Conservation (phyloP, 2,888 invertebrate genomes). For the Hybos culiciformis region DNA sequence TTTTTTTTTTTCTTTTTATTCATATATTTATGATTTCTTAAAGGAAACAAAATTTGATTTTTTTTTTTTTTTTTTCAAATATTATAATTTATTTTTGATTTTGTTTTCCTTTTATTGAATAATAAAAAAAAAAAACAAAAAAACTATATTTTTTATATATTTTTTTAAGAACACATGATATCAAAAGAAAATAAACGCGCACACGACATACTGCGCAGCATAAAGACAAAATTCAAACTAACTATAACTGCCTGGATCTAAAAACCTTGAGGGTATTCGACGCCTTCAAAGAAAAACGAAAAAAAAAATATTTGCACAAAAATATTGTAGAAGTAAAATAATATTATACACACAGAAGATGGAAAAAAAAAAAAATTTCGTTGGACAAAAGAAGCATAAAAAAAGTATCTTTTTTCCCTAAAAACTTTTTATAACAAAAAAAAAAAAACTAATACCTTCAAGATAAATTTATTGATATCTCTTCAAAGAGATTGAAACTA, state of each 20-base stretch:
- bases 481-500: too few relatives aligned
- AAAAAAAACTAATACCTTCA: too few relatives aligned
- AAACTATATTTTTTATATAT: neutral
- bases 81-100: neutral
- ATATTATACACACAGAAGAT: neutral
- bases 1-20: too few relatives aligned
- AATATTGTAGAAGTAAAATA: neutral
- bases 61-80: neutral
- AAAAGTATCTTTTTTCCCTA: too few relatives aligned
- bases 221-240: constrained; percentile 22
- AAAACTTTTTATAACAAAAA: too few relatives aligned
- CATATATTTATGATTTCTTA: too few relatives aligned
- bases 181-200: constrained; percentile 16
- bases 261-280: constrained; percentile 34
- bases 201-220: constrained; percentile 22
- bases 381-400: too few relatives aligned
- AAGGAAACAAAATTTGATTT: too few relatives aligned
- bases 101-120: neutral
- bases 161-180: neutral
- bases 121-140: neutral
- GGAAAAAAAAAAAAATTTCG: too few relatives aligned
- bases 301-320: neutral
- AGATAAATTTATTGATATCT: too few relatives aligned
- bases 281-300: constrained; percentile 14
- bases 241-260: constrained; percentile 28